Percentiles rank a stretch among this genome's conserved stretches.
Evolutionary conservation across 1,140 invertebrate species (phyloP).

Genomic region (Saccostrea echinata): DNA sequence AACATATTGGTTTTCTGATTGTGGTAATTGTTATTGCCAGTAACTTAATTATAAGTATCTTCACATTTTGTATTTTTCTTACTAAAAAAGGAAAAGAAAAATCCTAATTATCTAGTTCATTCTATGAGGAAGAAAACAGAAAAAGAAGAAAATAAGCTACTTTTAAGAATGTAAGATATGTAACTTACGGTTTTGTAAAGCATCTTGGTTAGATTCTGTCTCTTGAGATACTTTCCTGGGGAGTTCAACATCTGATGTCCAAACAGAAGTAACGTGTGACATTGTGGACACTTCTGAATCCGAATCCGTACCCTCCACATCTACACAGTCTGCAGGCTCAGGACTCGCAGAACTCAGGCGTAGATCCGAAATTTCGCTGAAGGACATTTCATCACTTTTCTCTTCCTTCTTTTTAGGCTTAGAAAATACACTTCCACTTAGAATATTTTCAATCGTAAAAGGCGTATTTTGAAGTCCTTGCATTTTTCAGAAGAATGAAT

Average conservation of each 20-base stretch:
- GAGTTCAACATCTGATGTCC: not conserved
- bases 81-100: no score
- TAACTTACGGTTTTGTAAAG: not conserved
- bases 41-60: no score
- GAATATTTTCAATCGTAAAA: constrained; percentile 26
- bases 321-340: not conserved
- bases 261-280: not conserved
- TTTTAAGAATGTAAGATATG: not conserved
- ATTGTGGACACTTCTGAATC: not conserved
- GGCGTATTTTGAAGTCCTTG: constrained; percentile 14
- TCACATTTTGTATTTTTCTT: no score
- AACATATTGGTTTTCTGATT: not conserved
- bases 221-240: no score
- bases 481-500: not conserved
- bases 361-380: not conserved
- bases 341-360: not conserved
- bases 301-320: not conserved
- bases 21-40: no score
- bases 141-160: no score
- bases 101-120: no score
- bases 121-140: no score
- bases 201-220: not conserved
- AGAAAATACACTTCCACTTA: not conserved
- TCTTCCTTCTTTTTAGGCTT: not conserved
- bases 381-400: not conserved